Base-by-base conservation (phyloP, 64 coral and sea anemone species). In the Pocillopora damicornis region DNA sequence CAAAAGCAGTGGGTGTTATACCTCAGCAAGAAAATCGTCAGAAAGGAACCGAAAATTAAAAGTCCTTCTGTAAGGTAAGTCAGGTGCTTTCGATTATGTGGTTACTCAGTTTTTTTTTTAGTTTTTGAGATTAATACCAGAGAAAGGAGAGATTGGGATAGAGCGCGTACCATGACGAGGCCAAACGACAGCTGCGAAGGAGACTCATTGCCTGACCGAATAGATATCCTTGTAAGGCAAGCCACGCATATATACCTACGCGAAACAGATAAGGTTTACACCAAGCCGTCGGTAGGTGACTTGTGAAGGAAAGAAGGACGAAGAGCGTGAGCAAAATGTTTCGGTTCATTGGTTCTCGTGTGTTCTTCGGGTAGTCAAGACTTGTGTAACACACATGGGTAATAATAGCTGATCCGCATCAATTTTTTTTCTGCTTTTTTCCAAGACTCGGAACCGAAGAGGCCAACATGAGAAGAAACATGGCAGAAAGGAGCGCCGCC, bases 1-100 rank as follows among this genome's bases (percentile, higher is more conserved):
- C 97, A 99, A 45, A 99, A 99, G 86, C 64, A 95, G 74, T 99
- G 97, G 97, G 88, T 99, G 35, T 61, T 88, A 10, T 99, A 99
- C 87, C 88, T 99, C 58, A 95, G 93, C 83, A 95, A 99, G 80
- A 99, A 99, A 92, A 93, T 99, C 75, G 81, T 99, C 60, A 82
- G 89, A 74, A 99, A 93, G 81, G 90, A 93, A 76, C 94, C 94
- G n/a, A 96, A 96, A 81, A 82, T 86, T 87, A 92, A 92, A 68
- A 92, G 82, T 51, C 18, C 82, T 1, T 96, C 94, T 11, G 91
- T 96, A 38, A 89, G 94, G 94, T 93, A 82, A 86, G 61, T 30
- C 5, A 69, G 17, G 42, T 51, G 42, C 7, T 51, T 51, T 2
- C 1, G 42, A 51, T 51, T 51, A 51, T 51, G 3, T 51, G 42